These are phyloP conservation scores for Homarus gammarus DNA, from an alignment of 2,888 invertebrate species.

Conservation along the genomic window DNA sequence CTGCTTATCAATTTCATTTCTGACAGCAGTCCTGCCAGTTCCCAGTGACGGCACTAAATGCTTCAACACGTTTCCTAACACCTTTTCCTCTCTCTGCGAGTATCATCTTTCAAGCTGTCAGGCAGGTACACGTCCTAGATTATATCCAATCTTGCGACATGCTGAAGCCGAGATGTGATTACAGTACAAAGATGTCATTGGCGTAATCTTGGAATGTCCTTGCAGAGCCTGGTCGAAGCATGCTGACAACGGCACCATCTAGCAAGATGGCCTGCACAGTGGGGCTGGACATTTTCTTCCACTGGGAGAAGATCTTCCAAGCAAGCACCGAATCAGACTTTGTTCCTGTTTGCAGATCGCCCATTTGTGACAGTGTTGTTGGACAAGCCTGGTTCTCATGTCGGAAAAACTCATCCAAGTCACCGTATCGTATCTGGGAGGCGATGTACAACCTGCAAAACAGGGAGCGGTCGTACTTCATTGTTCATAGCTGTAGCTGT, in stretches of 20 bases:
- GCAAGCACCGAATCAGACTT: conserved; percentile 30
- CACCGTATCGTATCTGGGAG: conserved; percentile 25
- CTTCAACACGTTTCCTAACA: conserved; percentile 11
- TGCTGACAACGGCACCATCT: conserved; percentile 38
- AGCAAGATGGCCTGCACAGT: not conserved
- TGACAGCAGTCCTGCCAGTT: conserved; percentile 28
- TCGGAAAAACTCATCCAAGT: conserved; percentile 50
- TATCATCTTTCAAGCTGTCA: conserved; percentile 45
- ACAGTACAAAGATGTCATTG: no score
- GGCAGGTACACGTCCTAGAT: no score
- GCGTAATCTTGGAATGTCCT: no score
- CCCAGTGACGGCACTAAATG: no score
- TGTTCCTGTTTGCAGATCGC: conserved; percentile 12
- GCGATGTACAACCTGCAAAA: no score
- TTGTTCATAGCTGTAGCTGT: no score
- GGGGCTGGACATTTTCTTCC: not conserved
- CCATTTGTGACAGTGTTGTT: conserved; percentile 28
- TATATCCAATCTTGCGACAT: no score
- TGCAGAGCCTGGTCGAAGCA: no score
- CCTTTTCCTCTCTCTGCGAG: conserved; percentile 54
- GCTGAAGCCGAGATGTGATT: no score
- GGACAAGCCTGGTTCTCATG: conserved; percentile 54
- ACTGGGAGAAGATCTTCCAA: conserved; percentile 16
- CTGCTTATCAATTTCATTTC: not conserved
- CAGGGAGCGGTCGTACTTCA: no score